Evolutionary conservation across 2,113 vertebrate genomes (phyloP).

Genomic region (Lepidiolamprologus cunningtoni): DNA sequence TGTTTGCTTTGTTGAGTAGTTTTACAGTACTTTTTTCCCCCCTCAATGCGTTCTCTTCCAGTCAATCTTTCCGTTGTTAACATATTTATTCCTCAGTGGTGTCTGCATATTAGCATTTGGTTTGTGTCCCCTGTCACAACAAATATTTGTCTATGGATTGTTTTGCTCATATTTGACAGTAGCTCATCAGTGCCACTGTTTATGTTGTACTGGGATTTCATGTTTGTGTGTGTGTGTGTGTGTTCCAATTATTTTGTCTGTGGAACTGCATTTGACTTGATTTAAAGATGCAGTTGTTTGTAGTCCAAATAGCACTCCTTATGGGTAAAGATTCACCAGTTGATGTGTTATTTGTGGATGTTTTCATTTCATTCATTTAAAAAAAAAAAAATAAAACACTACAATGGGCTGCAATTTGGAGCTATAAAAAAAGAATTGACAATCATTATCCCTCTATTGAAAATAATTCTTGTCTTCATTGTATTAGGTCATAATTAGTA

Average conservation of each 20-base stretch:
- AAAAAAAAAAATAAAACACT: background rate
- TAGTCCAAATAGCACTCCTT: background rate
- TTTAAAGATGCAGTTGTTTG: background rate
- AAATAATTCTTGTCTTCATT: background rate
- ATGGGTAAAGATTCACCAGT: background rate
- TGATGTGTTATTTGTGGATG: background rate
- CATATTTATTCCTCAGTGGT: slow-evolving; percentile 36
- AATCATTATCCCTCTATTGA: background rate
- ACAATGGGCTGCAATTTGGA: fast-evolving
- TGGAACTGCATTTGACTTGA: slow-evolving; percentile 1
- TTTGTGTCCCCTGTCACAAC: slow-evolving; percentile 47
- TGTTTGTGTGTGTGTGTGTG: background rate
- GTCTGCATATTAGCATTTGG: slow-evolving; percentile 49
- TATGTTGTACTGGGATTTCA: background rate
- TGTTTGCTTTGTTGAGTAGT: slow-evolving; percentile 15
- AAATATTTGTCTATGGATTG: slow-evolving; percentile 55
- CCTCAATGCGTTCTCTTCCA: background rate
- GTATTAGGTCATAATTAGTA: too few relatives aligned
- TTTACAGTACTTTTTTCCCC: background rate
- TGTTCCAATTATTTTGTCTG: background rate
- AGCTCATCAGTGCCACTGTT: slow-evolving; percentile 23
- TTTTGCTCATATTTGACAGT: slow-evolving; percentile 53
- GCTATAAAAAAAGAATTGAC: background rate
- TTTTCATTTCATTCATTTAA: fast-evolving
- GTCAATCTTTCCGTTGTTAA: slow-evolving; percentile 32